Base-by-base conservation (phyloP, 2,888 invertebrate species). In the Ennomos erosarius region DNA sequence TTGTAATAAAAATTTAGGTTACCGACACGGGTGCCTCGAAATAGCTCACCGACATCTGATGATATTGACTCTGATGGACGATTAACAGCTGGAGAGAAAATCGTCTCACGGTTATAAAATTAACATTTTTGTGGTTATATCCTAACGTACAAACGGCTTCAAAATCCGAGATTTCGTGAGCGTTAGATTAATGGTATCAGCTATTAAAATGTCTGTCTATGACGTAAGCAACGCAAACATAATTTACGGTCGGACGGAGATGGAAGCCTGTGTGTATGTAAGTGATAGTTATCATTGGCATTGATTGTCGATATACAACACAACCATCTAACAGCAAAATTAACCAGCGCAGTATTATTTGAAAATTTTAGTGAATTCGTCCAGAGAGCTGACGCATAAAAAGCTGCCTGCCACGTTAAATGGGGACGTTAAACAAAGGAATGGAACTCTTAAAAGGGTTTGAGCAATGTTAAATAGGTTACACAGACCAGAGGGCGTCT, bases 1-100 rank as follows among this genome's bases (percentile, higher is more conserved):
- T 70, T 71, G 71, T 67, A 67, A 73, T 73, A 73, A 74, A 76
- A 74, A 78, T 65, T 12, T 76, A 58, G 79, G 78, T 75, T 75
- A 71, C 67, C 61, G 60, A 66, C 64, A 63, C 68, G 44, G 45
- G 44, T 55, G 62, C 58, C 67, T 65, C 63, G 56, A 62, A 67
- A 67, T 68, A 65, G 61, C 56, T 35, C 53, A 44, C 46, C 53
- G 56, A 58, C 58, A 54, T 66, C 64, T 67, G 55, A 59, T 60
- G 67, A 48, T 67, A 67, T 67, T 67, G 62, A 65, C 57, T 68
- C 58, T 68, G 65, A 55, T 55, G 58, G 56, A 57, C 50, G 64
- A 61, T 62, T 60, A 67, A 58, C 62, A 70, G 70, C 68, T 70
- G 76, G 64, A 64, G 54, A 50, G 54, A 44, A 33, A 39, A 45